Base-by-base conservation (phyloP, 2,113 vertebrate species). In the Mustela lutreola region DNA sequence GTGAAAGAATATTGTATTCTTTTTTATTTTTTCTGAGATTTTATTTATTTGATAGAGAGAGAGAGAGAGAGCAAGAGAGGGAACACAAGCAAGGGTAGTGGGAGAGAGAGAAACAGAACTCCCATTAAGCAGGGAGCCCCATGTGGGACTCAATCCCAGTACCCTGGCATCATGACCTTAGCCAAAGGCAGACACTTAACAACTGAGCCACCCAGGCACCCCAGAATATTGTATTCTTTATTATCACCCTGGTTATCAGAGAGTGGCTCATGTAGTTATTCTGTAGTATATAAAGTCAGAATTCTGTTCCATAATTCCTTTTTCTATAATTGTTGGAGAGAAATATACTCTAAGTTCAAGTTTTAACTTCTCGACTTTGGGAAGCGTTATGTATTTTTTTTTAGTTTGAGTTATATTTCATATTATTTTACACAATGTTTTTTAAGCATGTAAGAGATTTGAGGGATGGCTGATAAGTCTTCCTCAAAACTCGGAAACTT, bases 391-490 rank as follows among this genome's bases (percentile, higher is more conserved):
- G 28, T 97, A 84, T 93, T 89, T 70, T 97, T 97, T 97, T 97
- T 82, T 85, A 80, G 62, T 94, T 96, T 97, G 90, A 97, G 89
- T 63, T 97, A 90, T 81, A 98, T 97, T 97, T 98, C 96, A 97
- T 88, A 48, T 98, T 97, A 97, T 91, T 86, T 96, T 96, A 96
- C 82, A 96, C 92, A 97, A 98, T 96, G 97, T 97, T 98, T 82
- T 97, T 97, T 97, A 93, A 97, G 95, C 86, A 78, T 98, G 65
- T 98, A 97, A 94, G 97, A 65, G 67, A 65, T 98, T 97, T 97
- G 92, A 97, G 83, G 82, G 92, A 94, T 80, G 71, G 21, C 81
- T 79, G 4, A 6, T 22, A 67, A 67, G 2, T 71, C 94, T 96
- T 96, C 24, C 80, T 88, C 90, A 22, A 71, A 96, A 90, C 85